Percentiles rank a stretch among this genome's conserved stretches.
phyloP scores from a whole-genome alignment of 2,797 vertebrate genomes.

The Intellagama lesueurii region DNA sequence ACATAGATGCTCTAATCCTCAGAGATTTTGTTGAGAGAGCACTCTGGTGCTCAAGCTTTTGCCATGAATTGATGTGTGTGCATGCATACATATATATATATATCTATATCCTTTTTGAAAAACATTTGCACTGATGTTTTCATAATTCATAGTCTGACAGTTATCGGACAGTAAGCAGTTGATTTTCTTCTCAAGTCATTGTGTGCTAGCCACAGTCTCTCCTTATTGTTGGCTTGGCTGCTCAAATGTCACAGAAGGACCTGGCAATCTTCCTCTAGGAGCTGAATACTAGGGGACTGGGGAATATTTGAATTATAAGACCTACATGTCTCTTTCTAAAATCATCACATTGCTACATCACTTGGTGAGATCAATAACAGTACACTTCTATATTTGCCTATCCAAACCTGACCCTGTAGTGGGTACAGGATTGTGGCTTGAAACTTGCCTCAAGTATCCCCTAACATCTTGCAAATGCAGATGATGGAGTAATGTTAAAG shows the following conservation, averaged over 20 bases:
- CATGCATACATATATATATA: too few relatives aligned
- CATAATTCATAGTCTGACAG: not conserved
- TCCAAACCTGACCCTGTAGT: not conserved
- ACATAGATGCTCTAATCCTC: too few relatives aligned
- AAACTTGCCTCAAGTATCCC: too few relatives aligned
- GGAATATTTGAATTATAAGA: not conserved
- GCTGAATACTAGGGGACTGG: too few relatives aligned
- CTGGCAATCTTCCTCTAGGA: not conserved
- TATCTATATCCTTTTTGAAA: not conserved
- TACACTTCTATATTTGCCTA: not conserved
- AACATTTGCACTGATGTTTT: not conserved
- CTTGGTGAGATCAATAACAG: too few relatives aligned
- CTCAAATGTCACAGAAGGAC: not conserved
- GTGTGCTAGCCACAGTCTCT: too few relatives aligned
- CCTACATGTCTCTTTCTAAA: not conserved
- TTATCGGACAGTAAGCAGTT: not conserved
- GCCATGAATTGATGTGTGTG: not conserved
- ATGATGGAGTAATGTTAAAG: too few relatives aligned
- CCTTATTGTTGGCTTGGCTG: not conserved
- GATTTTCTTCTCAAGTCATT: not conserved
- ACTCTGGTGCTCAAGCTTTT: not conserved
- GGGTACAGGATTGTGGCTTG: not conserved
- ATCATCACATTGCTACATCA: not conserved
- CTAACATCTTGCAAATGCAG: too few relatives aligned
- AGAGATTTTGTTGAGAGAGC: not conserved